Evolutionary conservation across 2,888 invertebrate genomes (phyloP).

Genomic region (Pollenia griseotomentosa): DNA sequence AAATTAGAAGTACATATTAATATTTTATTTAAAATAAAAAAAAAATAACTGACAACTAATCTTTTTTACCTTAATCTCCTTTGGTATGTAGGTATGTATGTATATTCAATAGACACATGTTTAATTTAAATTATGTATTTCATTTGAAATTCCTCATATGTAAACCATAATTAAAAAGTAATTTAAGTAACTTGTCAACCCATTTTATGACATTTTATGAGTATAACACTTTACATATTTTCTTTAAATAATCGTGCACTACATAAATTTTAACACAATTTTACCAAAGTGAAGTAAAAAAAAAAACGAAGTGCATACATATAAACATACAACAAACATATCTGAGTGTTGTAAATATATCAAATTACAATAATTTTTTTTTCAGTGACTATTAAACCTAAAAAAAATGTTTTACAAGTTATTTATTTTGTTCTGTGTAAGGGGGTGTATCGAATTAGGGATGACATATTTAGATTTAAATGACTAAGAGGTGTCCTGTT

Average conservation of each 20-base stretch:
- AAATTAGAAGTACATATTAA: no score
- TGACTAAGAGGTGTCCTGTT: no score
- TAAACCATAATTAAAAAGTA: conserved; percentile 50
- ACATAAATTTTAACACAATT: conserved; percentile 2
- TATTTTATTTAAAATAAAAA: no score
- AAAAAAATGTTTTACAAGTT: not conserved
- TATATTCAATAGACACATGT: not conserved
- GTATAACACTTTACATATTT: conserved; percentile 21
- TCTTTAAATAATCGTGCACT: not conserved
- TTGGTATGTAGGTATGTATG: no score
- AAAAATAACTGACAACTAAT: no score
- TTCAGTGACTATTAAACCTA: not conserved
- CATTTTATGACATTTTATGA: conserved; percentile 50
- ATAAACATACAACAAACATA: conserved; percentile 3
- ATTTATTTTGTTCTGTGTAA: not conserved
- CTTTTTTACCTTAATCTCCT: no score
- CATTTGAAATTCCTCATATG: conserved; percentile 22
- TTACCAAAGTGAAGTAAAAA: not conserved
- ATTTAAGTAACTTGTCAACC: conserved; percentile 53
- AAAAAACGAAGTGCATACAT: not conserved
- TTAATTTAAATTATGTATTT: not conserved
- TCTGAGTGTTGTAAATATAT: conserved; percentile 24
- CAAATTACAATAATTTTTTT: not conserved
- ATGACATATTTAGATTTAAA: not conserved
- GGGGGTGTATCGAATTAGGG: not conserved